Conservation (phyloP, 2,797 vertebrate genomes). For the Chaenodraco wilsoni region DNA sequence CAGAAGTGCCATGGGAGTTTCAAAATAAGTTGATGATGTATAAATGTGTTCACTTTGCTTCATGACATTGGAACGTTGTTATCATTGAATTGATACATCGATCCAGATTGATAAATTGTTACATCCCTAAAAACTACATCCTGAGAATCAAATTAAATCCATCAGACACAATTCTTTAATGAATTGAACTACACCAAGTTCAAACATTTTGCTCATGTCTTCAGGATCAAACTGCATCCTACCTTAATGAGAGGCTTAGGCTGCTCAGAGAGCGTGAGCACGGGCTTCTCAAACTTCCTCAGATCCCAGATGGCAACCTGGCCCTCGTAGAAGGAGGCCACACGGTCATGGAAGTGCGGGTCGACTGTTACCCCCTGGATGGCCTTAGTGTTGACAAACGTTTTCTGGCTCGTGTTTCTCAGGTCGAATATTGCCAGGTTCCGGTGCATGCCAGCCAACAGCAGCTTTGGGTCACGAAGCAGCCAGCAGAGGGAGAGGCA, state of each 20-base stretch:
- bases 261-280: slow-evolving; percentile 95
- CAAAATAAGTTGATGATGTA: no score
- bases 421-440: slow-evolving; percentile 98
- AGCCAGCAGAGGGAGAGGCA: slow-evolving; percentile 98
- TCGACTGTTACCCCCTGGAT: slow-evolving; percentile 97
- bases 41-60: no score
- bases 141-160: background rate
- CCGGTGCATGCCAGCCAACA: slow-evolving; percentile 97
- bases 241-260: slow-evolving; percentile 95
- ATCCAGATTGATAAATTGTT: no score
- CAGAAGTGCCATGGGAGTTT: no score
- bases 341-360: slow-evolving; percentile 93
- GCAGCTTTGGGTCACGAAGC: slow-evolving; percentile 94
- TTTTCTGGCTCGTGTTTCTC: slow-evolving; percentile 97
- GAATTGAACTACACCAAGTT: background rate
- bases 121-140: background rate
- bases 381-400: slow-evolving; percentile 98
- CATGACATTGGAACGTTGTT: no score
- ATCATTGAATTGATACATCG: no score
- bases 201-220: background rate
- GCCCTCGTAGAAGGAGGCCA: slow-evolving; percentile 98
- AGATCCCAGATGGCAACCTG: slow-evolving; percentile 99
- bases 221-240: background rate
- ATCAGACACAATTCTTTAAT: background rate
- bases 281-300: slow-evolving; percentile 97